Evolutionary conservation across 2,113 vertebrate genomes (phyloP), one percentile per base, ranked within the genome.

Genomic region (Agapornis roseicollis): DNA sequence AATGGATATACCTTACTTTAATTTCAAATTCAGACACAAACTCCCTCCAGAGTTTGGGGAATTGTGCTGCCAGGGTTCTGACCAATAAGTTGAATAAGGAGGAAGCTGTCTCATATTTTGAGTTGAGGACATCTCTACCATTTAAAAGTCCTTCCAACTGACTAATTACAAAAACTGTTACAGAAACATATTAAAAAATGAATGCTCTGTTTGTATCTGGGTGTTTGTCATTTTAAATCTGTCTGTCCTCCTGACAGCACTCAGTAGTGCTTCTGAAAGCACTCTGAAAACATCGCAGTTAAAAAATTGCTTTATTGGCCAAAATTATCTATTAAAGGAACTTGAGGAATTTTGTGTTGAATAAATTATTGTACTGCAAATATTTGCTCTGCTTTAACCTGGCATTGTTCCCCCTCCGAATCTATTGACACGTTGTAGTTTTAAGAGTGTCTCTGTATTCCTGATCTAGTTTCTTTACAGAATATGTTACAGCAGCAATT

Each of bases 301-400:
- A 47, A 86, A 86, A 41, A 86, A 68, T 63, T 84, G 35, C 52
- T 89, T 83, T 63, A 63, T 90, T 88, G 90, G 80, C 80, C 56
- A 92, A 92, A 95, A 79, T 47, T 14, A 68, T 74, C 55, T 64
- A 7, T 64, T 24, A 78, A 52, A 86, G 78, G 86, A 87, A 35
- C 39, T 50, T 31, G 14, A 79, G 25, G 70, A 84, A 68, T 89
- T 94, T 93, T 90, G 61, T 79, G 28, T 15, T 76, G 47, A 85
- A 69, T 72, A 86, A 93, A 89, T 86, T 90, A 84, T 13, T 85
- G 10, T 24, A 74, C 52, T 89, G 69, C 39, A 95, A 92, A 81
- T 85, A 89, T 91, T 93, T 93, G n/a, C 23, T 86, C 61, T 80
- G 24, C 28, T 90, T 85, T 65, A 86, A 47, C 23, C 47, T 83